These are phyloP conservation scores for Bembecia ichneumoniformis DNA, from an alignment of 2,888 invertebrate genomes.

Conservation along the genomic window DNA sequence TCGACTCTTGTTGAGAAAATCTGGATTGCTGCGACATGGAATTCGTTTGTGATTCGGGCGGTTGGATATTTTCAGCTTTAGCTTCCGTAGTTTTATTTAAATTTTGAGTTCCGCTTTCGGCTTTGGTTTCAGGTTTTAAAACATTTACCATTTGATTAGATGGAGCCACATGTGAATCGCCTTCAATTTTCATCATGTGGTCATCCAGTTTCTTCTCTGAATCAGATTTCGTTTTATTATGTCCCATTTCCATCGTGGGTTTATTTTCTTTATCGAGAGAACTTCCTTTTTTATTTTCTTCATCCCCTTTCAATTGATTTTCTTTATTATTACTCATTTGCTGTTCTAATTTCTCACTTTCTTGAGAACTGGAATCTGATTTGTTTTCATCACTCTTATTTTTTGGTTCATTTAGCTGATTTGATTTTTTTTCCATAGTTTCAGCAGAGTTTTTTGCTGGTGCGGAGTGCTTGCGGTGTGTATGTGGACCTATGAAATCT, in stretches of 20 bases:
- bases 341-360: background rate
- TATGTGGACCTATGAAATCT: too few species aligned
- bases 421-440: background rate
- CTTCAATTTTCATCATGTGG: background rate
- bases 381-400: background rate
- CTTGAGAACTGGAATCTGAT: background rate
- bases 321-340: background rate
- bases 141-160: conserved; percentile 18
- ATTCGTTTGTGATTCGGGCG: too few species aligned
- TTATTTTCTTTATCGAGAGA: background rate
- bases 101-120: background rate
- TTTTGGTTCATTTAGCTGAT: background rate
- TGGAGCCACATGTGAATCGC: background rate
- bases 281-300: background rate
- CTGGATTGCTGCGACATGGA: too few species aligned
- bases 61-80: background rate
- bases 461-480: too few species aligned
- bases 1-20: too few species aligned
- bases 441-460: too few species aligned
- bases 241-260: background rate
- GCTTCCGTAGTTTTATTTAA: background rate
- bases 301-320: background rate
- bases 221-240: background rate
- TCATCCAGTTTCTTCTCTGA: background rate
- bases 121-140: background rate